Evolutionary conservation across 2,113 vertebrate genomes (phyloP), one percentile per base, ranked within the genome.

Genomic region (Scomber japonicus): DNA sequence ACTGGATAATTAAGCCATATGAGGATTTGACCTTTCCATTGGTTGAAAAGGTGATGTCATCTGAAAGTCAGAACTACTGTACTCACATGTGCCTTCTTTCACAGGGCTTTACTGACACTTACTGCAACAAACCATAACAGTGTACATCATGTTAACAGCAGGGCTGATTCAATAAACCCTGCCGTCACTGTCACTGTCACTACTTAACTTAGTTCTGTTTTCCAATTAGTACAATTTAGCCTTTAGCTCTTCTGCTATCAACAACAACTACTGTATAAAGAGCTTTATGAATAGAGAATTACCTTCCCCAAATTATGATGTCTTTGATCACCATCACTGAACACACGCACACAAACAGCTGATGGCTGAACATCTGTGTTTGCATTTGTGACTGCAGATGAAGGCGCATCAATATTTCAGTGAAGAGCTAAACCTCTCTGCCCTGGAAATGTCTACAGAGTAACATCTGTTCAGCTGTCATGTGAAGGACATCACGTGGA

Each of bases 401-500:
- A 61, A 21, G 21, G 2, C 10, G 14, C 62, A 31, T 74, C 11
- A 68, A 50, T 69, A 57, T 69, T 57, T 63, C n/a, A 69, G 35
- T 55, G 15, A 17, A 14, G 17, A 49, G 16, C 44, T 40, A 24
- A 57, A 46, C 15, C 7, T 54, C 46, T 24, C 63, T 48, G 55
- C 40, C 56, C 66, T 64, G 19, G 51, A 69, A 45, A 57, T 51
- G 30, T 50, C 30, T 48, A 4, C 67, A 2, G 5, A 4, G 19
- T 27, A 44, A 21, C 71, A 75, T 63, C 66, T 64, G 44, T 64
- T 64, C 2, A 35, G 9, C 49, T 14, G 44, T n/a, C 14, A 1
- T 35, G 12, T 44, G 19, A 50, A 64, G 30, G 21, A 57, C 59
- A 66, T 66, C 50, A 31, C 8, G 10, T 54, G 13, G 7, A 13